Evolutionary conservation across 2,797 vertebrate species (phyloP), one percentile per base, ranked within the genome.

Genomic region (Takifugu rubripes): DNA sequence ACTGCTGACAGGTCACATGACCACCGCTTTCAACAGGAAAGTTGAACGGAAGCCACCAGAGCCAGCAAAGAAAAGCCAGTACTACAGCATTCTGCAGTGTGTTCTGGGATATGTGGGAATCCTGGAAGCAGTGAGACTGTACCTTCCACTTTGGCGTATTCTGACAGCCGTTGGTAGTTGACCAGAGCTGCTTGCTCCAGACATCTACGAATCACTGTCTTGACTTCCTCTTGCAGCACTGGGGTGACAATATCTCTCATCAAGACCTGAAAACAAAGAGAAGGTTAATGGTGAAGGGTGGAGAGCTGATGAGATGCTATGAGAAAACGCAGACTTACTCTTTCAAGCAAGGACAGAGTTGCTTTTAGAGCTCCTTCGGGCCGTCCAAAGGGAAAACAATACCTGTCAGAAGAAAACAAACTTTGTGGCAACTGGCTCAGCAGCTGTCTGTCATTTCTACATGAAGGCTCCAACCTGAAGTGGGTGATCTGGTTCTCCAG

Each of bases 61-160:
- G 27, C 8, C 27, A 6, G 27, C 27, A 29, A 29, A 29, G 27
- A 5, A 21, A 21, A 21, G 21, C 21, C 21, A 21, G 21, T 21
- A 5, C 27, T 29, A 6, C 27, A 29, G 27, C 27, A 7, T 29
- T 29, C 5, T 7, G 27, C 8, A 7, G 8, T 7, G 27, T 1
- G 27, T 29, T 21, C 2, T 29, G 27, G 27, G 27, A 29, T 5
- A 5, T 29, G 31, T 3, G 31, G 9, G 31, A 33, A 10, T 33
- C 31, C 31, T 33, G 31, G 9, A 33, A 33, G 10, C 1, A 33
- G 36, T 10, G 33, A 3, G 7, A 14, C 54, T 75, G 89, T 92
- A 99, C 97, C 97, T 96, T 99, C 96, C 51, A 99, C 91, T 92
- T 99, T 99, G 86, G 97, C 97, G 71, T 99, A 99, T 77, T 99